Conservation (phyloP, 2,888 invertebrate species). For the Trimorus sp. region DNA sequence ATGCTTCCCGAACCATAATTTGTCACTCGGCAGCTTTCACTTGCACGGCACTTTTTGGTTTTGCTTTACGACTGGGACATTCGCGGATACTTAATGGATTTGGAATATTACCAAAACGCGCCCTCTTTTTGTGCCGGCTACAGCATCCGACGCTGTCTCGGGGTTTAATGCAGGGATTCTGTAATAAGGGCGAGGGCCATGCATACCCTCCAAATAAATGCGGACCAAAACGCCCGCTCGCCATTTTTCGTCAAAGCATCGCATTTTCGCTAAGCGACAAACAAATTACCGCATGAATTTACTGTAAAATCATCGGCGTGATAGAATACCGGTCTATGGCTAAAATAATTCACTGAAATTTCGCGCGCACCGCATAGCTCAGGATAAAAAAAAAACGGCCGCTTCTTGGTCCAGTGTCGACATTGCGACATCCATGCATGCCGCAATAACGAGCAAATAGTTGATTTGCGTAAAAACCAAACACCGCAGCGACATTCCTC, state of each 20-base stretch:
- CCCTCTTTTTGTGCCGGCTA: conserved; percentile 41
- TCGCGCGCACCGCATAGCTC: neutral
- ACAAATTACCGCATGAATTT: too few relatives aligned
- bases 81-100: conserved; percentile 43
- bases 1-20: too few relatives aligned
- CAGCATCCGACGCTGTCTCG: conserved; percentile 25
- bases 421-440: conserved; percentile 20
- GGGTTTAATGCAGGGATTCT: conserved; percentile 40
- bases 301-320: too few relatives aligned
- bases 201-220: too few relatives aligned
- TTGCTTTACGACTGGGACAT: conserved; percentile 30
- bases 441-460: conserved; percentile 33
- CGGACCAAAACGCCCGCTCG: too few relatives aligned
- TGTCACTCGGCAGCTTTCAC: too few relatives aligned
- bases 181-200: neutral
- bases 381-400: neutral
- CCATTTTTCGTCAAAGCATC: too few relatives aligned
- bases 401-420: conserved; percentile 13
- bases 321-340: neutral
- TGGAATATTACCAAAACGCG: conserved; percentile 55
- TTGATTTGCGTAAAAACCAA: conserved; percentile 25
- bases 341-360: conserved; percentile 1
- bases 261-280: too few relatives aligned
- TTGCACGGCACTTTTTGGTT: neutral
- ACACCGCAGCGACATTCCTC: conserved; percentile 13